phyloP scores from a whole-genome alignment of 2,888 invertebrate species.

The Brachypterus glaber region DNA sequence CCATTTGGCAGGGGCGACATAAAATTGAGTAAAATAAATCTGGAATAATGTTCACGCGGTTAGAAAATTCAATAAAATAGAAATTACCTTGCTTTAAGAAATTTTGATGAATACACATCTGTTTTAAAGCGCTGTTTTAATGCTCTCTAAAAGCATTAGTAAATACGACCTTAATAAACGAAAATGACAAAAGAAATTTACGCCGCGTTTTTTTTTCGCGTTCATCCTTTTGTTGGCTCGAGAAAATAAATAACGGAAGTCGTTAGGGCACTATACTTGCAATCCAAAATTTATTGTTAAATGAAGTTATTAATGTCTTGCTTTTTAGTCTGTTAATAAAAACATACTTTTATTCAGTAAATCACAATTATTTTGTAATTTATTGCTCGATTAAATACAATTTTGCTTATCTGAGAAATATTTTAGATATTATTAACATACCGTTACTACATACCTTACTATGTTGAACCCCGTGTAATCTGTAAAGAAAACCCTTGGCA shows the following conservation, averaged over 20 bases:
- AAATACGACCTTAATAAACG: conserved; percentile 21
- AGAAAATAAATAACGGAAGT: conserved; percentile 4
- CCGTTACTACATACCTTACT: too few species aligned
- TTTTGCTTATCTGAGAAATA: too few species aligned
- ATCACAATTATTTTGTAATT: too few species aligned
- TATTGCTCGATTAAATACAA: too few species aligned
- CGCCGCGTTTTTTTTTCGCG: conserved; percentile 16
- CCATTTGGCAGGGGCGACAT: too few species aligned
- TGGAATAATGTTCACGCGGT: too few species aligned
- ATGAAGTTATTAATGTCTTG: conserved; percentile 9
- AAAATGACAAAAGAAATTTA: conserved; percentile 24
- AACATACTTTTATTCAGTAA: too few species aligned
- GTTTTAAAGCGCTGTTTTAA: conserved; percentile 19
- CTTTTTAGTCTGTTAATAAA: too few species aligned
- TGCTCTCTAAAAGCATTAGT: conserved; percentile 24
- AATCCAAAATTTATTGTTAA: conserved; percentile 5
- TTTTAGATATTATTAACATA: too few species aligned
- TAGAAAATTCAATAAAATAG: conserved; percentile 6
- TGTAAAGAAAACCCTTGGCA: too few species aligned
- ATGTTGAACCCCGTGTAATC: too few species aligned
- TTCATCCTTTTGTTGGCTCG: conserved; percentile 2
- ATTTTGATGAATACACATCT: conserved; percentile 12
- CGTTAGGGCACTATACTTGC: conserved; percentile 3
- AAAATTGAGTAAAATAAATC: too few species aligned
- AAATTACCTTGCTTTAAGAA: conserved; percentile 4